Base-by-base conservation (phyloP, 2,888 invertebrate species). In the Chymomyza amoena region DNA sequence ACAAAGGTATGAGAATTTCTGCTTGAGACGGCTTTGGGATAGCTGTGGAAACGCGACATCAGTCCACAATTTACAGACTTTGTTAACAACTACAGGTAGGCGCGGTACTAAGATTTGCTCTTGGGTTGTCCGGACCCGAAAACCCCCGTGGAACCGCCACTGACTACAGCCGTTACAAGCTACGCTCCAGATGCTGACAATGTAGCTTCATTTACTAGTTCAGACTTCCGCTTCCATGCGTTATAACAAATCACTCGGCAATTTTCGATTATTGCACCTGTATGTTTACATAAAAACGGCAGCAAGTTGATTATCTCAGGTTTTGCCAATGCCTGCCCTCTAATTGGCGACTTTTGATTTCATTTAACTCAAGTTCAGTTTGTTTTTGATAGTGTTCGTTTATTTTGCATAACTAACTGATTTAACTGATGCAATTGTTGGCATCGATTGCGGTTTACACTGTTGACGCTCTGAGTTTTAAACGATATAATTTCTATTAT, bases 351-450 rank as follows among this genome's bases (percentile, higher is more conserved):
- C 57, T 68, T 63, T 65, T 50, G 13, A 59, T 50, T 70, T 64
- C 32, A 65, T 61, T 61, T 69, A 13, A 63, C 59, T 60, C 36
- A 18, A 63, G 56, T 60, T 16, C 25, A 36, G 15, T 52, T 18
- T 50, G 25, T 28, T 52, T 36, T 6, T 1, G 1, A 52, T 16
- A 13, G 52, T 18, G 16, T 16, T 54, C 1, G 54, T 54, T n/a
- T 57, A 57, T 13, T 68, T 10, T 45, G 54, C 63, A 51, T 62
- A 54, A 63, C 59, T 28, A 45, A 45, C 39, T 45, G 13, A 45
- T 20, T 65, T 39, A 68, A 68, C 73, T 79, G 79, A 79, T 64
- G 79, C 61, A 79, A 79, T 68, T 63, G 18, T 1, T 6, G 20
- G 39, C 18, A 25, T 60, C 32, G 69, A 78, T 79, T 79, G 57